These are phyloP conservation scores for Oxyruncus cristatus DNA, from an alignment of 2,113 vertebrate species.

Conservation along the genomic window DNA sequence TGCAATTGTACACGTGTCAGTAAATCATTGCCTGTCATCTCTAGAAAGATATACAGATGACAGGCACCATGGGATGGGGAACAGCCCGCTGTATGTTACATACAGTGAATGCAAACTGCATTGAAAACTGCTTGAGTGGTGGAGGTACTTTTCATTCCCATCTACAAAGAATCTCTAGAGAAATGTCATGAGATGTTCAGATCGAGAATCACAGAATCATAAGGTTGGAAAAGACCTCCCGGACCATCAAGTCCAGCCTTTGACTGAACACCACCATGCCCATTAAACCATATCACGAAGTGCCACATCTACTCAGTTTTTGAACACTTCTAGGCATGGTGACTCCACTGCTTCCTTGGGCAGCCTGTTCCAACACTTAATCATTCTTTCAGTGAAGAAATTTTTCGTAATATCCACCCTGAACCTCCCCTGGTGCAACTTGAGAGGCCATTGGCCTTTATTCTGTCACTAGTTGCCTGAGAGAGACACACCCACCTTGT, in stretches of 20 bases:
- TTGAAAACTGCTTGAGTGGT: neutral
- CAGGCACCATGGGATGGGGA: neutral
- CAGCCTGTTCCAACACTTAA: neutral
- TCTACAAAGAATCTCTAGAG: neutral
- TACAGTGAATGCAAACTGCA: neutral
- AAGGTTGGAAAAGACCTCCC: neutral
- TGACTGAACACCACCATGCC: neutral
- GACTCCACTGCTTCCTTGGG: neutral
- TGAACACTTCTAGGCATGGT: neutral
- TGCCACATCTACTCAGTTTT: neutral
- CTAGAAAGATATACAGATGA: neutral
- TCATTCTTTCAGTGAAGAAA: neutral
- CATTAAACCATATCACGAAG: neutral
- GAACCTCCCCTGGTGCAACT: neutral
- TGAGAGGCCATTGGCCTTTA: neutral
- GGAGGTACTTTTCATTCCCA: neutral
- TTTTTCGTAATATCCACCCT: neutral
- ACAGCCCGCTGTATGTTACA: neutral
- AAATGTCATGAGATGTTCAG: neutral
- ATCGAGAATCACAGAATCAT: neutral
- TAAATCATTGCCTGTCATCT: slow-evolving; percentile 3
- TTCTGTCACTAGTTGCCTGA: neutral
- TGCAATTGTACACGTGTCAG: neutral
- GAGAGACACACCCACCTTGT: neutral
- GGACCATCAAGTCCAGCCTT: neutral